Evolutionary conservation across 2,113 vertebrate species (phyloP), one percentile per base, ranked within the genome.

Genomic region (Oreochromis tanganicae): DNA sequence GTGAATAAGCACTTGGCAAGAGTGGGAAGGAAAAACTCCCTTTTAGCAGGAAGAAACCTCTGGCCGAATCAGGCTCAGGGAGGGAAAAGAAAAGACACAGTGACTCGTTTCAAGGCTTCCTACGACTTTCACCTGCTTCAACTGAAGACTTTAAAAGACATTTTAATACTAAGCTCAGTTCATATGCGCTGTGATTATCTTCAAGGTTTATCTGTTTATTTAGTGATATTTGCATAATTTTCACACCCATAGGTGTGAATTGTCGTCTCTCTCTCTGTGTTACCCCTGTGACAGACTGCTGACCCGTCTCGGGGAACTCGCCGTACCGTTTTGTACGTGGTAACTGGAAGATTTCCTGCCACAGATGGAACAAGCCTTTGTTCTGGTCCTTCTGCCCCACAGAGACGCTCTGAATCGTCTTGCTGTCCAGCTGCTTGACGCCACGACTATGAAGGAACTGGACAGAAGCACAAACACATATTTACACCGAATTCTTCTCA

Each of bases 281-380:
- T 38, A 68, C 4, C 61, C 34, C 19, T 68, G 11, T 68, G 34
- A 68, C 34, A 68, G 34, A 68, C 61, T 38, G 61, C 61, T 5
- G 61, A 1, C 2, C 61, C 21, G 19, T 68, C 6, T 68, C 34
- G 3, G 61, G 46, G 46, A n/a, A 50, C 46, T 78, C 16, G 2
- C 46, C 0, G 4, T 91, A 99, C 99, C 98, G 97, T 87, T 98
- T 98, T 19, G 71, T 9, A 10, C 92, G 97, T 2, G 97, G 98
- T n/a, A 99, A 96, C 96, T 98, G 98, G 93, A 99, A 99, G 83
- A 99, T 96, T 84, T 98, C 98, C 66, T 99, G 98, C 99, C 99
- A 99, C 82, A 98, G 95, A 2, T 97, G 96, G 95, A 99, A 99
- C 0, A 99, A 95, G 6, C 98, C 98, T 88, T 97, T 99, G 93